Conservation (phyloP, 2,113 vertebrate genomes). For the Cyanistes caeruleus region DNA sequence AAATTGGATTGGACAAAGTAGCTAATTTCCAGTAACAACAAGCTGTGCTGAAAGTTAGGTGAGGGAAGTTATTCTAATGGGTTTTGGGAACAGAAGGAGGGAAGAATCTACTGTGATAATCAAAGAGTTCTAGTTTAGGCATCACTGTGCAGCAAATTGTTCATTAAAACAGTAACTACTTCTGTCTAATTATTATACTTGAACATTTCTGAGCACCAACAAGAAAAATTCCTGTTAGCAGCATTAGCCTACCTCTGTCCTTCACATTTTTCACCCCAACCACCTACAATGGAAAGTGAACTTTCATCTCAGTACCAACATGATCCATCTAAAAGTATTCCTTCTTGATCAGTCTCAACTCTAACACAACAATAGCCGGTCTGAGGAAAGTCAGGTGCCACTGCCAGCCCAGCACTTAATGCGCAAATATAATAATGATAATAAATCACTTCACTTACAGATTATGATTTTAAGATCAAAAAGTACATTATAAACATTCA, state of each 20-base stretch:
- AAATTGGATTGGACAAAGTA: slow-evolving; percentile 1
- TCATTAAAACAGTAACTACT: slow-evolving; percentile 38
- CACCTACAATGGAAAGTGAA: not conserved
- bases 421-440: not conserved
- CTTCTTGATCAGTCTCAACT: not conserved
- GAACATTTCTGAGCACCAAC: not conserved
- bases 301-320: not conserved
- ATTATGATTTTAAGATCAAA: not conserved
- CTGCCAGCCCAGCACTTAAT: not conserved
- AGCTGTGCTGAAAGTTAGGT: slow-evolving; percentile 1
- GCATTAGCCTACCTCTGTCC: not conserved
- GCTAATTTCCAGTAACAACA: slow-evolving; percentile 31
- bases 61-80: slow-evolving; percentile 19
- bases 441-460: not conserved
- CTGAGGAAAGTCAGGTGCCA: not conserved
- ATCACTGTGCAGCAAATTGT: slow-evolving; percentile 9
- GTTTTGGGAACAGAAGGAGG: slow-evolving; percentile 21
- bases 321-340: not conserved
- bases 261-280: not conserved
- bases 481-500: not conserved
- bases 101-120: not conserved
- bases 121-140: slow-evolving; percentile 12
- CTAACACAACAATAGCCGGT: not conserved
- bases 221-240: not conserved
- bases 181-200: slow-evolving; percentile 2